Evolutionary conservation across 2,888 invertebrate genomes (phyloP).

Genomic region (Diaphora mendica): DNA sequence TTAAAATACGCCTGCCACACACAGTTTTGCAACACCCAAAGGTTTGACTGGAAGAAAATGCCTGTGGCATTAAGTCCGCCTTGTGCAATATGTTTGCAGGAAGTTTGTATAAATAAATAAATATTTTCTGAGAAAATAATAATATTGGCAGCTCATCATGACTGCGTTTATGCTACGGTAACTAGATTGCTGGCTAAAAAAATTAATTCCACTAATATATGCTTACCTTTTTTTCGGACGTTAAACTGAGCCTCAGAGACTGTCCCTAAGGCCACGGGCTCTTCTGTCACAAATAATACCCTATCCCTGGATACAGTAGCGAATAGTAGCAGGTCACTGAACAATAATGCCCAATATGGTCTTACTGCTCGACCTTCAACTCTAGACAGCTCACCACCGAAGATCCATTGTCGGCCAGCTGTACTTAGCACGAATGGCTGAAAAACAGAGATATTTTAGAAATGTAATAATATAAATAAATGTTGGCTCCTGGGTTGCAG

Average conservation of each 20-base stretch:
- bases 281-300: conserved; percentile 95
- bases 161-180: background rate
- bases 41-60: too few relatives aligned
- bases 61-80: too few relatives aligned
- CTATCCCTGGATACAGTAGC: conserved; percentile 95
- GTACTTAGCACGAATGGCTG: conserved; percentile 94
- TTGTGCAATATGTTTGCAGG: too few relatives aligned
- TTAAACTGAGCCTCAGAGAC: conserved; percentile 95
- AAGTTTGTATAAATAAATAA: too few relatives aligned
- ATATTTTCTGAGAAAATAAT: too few relatives aligned
- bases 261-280: conserved; percentile 92
- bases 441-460: conserved; percentile 43
- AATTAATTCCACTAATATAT: background rate
- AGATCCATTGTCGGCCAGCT: conserved; percentile 95
- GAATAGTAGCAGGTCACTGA: conserved; percentile 94
- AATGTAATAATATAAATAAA: background rate
- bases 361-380: conserved; percentile 93
- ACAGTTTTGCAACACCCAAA: too few relatives aligned
- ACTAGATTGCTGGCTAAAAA: background rate
- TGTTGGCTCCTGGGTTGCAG: too few relatives aligned
- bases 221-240: conserved; percentile 92
- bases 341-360: conserved; percentile 94
- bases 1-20: too few relatives aligned
- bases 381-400: conserved; percentile 93
- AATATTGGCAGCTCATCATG: background rate